These are phyloP conservation scores for Zosterops borbonicus DNA, from an alignment of 2,113 vertebrate genomes.

Conservation along the genomic window DNA sequence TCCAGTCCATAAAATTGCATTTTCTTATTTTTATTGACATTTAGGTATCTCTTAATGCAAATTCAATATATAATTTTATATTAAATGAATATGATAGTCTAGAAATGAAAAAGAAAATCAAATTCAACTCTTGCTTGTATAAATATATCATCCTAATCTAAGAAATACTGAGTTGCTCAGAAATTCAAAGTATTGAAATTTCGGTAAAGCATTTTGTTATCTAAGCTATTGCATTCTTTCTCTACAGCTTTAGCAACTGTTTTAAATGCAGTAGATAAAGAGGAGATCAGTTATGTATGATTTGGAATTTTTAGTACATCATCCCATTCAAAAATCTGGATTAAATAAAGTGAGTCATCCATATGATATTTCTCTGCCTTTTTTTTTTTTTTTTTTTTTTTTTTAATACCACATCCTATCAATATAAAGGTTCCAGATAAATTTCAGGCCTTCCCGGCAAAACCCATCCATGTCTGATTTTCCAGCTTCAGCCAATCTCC, in stretches of 20 bases:
- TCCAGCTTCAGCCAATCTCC: accelerated
- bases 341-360: not conserved
- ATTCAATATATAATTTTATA: not conserved
- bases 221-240: not conserved
- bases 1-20: not conserved
- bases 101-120: not conserved
- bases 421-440: not conserved
- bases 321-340: not conserved
- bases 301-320: not conserved
- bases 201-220: not conserved
- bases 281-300: not conserved
- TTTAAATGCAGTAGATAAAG: not conserved
- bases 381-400: not conserved
- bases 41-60: not conserved
- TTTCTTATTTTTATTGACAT: not conserved
- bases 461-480: not conserved
- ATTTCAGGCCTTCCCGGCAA: not conserved
- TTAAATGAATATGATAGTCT: not conserved
- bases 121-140: not conserved
- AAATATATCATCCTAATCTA: not conserved
- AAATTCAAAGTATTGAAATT: not conserved
- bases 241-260: not conserved
- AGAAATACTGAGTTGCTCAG: not conserved
- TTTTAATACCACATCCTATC: not conserved
- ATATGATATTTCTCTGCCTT: not conserved